These are phyloP conservation scores for Lytechinus variegatus DNA, from an alignment of 35 echinoderm and acorn worm genomes.

Conservation along the genomic window DNA sequence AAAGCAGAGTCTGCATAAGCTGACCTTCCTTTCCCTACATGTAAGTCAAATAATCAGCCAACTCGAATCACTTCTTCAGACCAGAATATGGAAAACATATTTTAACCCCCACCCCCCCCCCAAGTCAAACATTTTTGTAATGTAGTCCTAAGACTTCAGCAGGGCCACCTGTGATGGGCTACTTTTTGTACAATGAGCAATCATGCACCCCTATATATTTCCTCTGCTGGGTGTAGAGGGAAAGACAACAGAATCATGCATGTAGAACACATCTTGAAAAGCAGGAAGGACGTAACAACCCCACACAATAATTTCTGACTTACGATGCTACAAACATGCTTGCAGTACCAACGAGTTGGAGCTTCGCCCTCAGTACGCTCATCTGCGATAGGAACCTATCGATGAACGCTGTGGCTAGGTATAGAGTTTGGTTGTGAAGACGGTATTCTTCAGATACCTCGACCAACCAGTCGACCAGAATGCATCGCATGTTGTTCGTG, in stretches of 20 bases:
- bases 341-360: conserved; percentile 90
- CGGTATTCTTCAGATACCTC: conserved; percentile 94
- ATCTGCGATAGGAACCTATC: conserved; percentile 94
- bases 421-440: conserved; percentile 83
- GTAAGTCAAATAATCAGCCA: too few relatives aligned
- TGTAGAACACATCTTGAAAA: neutral
- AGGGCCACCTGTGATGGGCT: too few relatives aligned
- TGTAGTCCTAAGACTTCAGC: too few relatives aligned
- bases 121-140: too few relatives aligned
- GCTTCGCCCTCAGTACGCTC: conserved; percentile 88
- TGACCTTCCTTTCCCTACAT: too few relatives aligned
- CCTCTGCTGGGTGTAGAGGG: too few relatives aligned
- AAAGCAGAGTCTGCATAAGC: too few relatives aligned
- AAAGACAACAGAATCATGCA: neutral
- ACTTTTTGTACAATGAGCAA: too few relatives aligned
- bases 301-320: conserved; percentile 51
- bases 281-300: neutral
- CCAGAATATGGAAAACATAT: too few relatives aligned
- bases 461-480: conserved; percentile 92
- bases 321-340: conserved; percentile 96
- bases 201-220: too few relatives aligned
- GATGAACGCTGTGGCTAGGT: conserved; percentile 90
- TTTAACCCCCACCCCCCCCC: too few relatives aligned
- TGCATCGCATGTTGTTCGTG: conserved; percentile 84
- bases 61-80: too few relatives aligned